Conservation (phyloP, 2,113 vertebrate species). For the Tympanuchus pallidicinctus region DNA sequence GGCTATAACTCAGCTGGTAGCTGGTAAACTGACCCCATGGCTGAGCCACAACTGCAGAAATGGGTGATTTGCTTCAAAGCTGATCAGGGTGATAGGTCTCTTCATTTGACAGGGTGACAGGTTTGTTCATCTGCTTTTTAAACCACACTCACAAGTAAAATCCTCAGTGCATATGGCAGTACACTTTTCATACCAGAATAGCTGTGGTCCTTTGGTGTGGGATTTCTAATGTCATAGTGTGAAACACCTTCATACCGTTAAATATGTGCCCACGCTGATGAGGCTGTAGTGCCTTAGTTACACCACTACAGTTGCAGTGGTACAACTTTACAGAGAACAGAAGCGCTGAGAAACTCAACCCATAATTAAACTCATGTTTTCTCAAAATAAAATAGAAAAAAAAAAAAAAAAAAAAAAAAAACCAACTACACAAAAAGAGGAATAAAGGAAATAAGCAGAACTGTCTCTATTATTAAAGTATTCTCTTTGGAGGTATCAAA, state of each 20-base stretch:
- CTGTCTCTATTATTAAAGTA: constrained; percentile 51
- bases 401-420: not conserved
- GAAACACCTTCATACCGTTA: constrained; percentile 15
- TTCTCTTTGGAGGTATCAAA: constrained; percentile 44
- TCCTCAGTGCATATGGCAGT: not conserved
- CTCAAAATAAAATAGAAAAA: not conserved
- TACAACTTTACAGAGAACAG: not conserved
- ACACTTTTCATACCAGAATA: not conserved
- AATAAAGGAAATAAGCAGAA: constrained; percentile 68
- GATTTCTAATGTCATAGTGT: not conserved
- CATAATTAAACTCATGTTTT: not conserved
- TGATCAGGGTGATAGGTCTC: not conserved
- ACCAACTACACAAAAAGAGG: constrained; percentile 23
- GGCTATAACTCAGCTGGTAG: not conserved
- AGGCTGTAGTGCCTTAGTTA: constrained; percentile 5
- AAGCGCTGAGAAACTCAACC: constrained; percentile 22
- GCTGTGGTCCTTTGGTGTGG: not conserved
- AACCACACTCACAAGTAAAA: not conserved
- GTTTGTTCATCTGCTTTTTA: not conserved
- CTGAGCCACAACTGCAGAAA: not conserved
- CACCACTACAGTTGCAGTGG: not conserved
- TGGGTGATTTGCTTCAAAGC: not conserved
- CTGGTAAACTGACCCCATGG: not conserved
- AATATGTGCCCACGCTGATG: not conserved
- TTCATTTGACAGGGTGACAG: not conserved